Percentiles rank a stretch among this genome's conserved stretches.
These are phyloP conservation scores for Camponotus pennsylvanicus DNA, from an alignment of 1,140 invertebrate genomes.

Conservation along the genomic window DNA sequence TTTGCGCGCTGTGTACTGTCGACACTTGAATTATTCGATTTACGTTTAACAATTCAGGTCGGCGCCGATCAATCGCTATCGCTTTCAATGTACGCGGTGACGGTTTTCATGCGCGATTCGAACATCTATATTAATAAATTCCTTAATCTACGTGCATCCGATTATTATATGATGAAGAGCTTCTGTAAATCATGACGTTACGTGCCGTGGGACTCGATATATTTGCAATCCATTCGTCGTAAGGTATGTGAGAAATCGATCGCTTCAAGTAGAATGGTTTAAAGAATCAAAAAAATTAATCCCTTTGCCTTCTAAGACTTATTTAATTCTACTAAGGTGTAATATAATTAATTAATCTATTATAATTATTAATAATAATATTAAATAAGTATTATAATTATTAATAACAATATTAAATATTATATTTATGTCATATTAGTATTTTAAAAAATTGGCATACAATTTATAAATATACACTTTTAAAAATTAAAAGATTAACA, in stretches of 20 bases:
- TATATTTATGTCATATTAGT: too few species aligned
- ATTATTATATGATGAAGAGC: neutral
- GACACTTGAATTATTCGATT: slow-evolving; percentile 54
- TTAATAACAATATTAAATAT: neutral
- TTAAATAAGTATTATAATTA: neutral
- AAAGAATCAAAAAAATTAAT: neutral
- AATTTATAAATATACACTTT: too few species aligned
- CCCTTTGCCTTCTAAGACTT: too few species aligned
- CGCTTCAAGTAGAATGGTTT: neutral
- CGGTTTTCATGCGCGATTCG: neutral
- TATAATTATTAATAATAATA: too few species aligned
- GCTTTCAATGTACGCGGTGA: slow-evolving; percentile 27
- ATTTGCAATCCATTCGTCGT: neutral
- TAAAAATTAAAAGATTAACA: neutral
- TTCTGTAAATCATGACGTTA: slow-evolving; percentile 11
- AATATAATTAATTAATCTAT: too few species aligned
- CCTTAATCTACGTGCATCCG: slow-evolving; percentile 10
- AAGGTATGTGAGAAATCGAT: neutral
- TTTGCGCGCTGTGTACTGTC: slow-evolving; percentile 35
- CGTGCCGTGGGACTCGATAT: neutral
- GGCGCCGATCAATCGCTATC: slow-evolving; percentile 44
- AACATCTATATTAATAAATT: slow-evolving; percentile 49
- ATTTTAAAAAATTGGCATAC: too few species aligned
- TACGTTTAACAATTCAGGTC: slow-evolving; percentile 51
- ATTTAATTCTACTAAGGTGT: neutral